Percentiles rank a stretch among this genome's conserved stretches.
Evolutionary conservation across 2,888 invertebrate genomes (phyloP).

Genomic region (Lepidochrysops patricia): DNA sequence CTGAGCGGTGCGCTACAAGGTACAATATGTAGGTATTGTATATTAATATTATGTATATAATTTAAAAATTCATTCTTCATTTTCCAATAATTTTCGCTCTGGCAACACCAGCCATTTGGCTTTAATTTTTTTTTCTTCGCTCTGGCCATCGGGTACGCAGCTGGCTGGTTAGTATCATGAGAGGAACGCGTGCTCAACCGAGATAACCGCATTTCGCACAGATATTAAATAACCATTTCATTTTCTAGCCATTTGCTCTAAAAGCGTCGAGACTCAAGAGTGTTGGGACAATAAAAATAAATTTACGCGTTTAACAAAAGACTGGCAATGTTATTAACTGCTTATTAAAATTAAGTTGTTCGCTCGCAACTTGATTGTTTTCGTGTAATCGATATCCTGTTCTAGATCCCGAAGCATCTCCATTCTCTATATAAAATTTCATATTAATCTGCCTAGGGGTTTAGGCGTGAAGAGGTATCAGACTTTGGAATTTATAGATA

Average conservation of each 20-base stretch:
- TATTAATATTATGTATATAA: no score
- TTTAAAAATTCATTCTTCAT: background rate
- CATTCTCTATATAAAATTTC: no score
- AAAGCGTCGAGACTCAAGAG: background rate
- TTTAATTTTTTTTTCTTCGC: background rate
- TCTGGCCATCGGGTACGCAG: background rate
- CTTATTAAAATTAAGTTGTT: no score
- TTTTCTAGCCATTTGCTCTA: background rate
- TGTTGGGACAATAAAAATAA: background rate
- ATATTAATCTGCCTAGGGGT: no score
- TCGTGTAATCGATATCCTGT: no score
- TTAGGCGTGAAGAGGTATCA: no score
- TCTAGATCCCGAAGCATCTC: no score
- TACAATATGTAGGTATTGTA: no score
- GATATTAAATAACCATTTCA: background rate
- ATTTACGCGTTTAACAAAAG: background rate
- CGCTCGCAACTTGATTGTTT: no score
- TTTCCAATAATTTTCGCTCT: background rate
- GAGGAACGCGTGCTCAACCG: background rate
- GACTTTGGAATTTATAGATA: no score
- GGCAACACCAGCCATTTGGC: background rate
- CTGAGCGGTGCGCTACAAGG: no score
- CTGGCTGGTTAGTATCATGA: background rate
- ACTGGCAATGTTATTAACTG: background rate
- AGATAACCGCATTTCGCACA: background rate